Evolutionary conservation across 2,888 invertebrate species (phyloP), one percentile per base, ranked within the genome.

Genomic region (Tetranychus piercei): DNA sequence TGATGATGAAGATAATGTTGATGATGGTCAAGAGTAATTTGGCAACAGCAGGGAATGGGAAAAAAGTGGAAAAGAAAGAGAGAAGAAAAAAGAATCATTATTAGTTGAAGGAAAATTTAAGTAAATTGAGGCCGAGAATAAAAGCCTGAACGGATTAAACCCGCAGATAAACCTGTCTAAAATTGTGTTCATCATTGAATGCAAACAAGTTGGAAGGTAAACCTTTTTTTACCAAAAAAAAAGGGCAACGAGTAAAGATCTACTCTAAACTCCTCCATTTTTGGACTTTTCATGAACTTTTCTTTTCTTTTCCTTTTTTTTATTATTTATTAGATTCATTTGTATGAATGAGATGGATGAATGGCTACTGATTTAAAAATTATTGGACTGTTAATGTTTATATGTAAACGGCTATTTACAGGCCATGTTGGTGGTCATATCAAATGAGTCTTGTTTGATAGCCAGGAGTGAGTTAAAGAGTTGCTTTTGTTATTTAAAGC

Each of bases 1-100:
- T 65, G 65, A 65, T 6, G n/a, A n/a, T 65, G 65, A 65, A 65
- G n/a, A n/a, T 18, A 65, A 65, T 18, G 65, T 65, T 77, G 69
- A 67, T 34, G 34, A 34, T 34, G 34, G 34, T 34, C 34, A 34
- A 34, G 34, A 72, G 55, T 55, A 72, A 71, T 71, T 34, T 55
- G 71, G 44, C 66, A 72, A 71, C 66, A 34, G 43, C 71, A 74
- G 34, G 22, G 45, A 72, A 74, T 45, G 71, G 34, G 45, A 43
- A n/a, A 44, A 70, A 74, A 71, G 71, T 43, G 72, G 55, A 9
- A 7, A 6, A 55, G 55, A 55, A 55, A 45, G 15, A 45, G 15
- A 45, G 15, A 45, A 72, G 72, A 67, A 43, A 18, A 73, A 73
- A 73, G 22, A 23, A 44, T 72, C n/a, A 18, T 72, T 44, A 44